Conservation (phyloP, 2,888 invertebrate genomes). For the Trichopria drosophilae region DNA sequence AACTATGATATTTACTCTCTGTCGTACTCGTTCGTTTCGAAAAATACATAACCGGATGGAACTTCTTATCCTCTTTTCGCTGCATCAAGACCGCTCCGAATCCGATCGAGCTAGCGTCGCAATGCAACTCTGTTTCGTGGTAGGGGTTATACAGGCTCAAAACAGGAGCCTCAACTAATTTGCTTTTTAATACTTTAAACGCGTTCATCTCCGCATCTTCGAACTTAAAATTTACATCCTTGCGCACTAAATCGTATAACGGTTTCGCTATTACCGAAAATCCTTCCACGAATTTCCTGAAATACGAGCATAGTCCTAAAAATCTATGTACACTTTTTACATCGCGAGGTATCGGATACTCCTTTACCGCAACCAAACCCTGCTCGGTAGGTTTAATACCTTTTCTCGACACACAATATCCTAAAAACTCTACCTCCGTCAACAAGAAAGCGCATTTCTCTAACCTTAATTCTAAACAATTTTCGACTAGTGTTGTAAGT, state of each 20-base stretch:
- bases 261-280: slow-evolving; percentile 43
- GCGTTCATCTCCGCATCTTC: slow-evolving; percentile 32
- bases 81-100: no score
- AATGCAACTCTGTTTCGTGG: no score
- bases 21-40: slow-evolving; percentile 9
- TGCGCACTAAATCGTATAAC: slow-evolving; percentile 39
- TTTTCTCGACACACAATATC: slow-evolving; percentile 32
- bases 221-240: slow-evolving; percentile 35
- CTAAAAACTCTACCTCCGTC: slow-evolving; percentile 36
- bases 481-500: no score
- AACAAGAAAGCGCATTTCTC: slow-evolving; percentile 36
- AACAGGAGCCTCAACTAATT: no score
- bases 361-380: slow-evolving; percentile 33
- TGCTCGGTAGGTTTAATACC: slow-evolving; percentile 33
- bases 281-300: slow-evolving; percentile 38
- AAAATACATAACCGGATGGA: slow-evolving; percentile 5
- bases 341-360: slow-evolving; percentile 37
- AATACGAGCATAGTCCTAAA: slow-evolving; percentile 42
- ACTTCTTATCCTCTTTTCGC: not conserved
- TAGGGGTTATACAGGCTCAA: no score
- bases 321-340: slow-evolving; percentile 38
- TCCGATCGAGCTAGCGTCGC: not conserved
- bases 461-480: slow-evolving; percentile 25
- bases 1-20: no score
- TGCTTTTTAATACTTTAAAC: no score